A percentile compares a stretch with the other conserved stretches of the same genome.
Conservation (phyloP, 2,888 invertebrate genomes). For the Endotricha flammealis region DNA sequence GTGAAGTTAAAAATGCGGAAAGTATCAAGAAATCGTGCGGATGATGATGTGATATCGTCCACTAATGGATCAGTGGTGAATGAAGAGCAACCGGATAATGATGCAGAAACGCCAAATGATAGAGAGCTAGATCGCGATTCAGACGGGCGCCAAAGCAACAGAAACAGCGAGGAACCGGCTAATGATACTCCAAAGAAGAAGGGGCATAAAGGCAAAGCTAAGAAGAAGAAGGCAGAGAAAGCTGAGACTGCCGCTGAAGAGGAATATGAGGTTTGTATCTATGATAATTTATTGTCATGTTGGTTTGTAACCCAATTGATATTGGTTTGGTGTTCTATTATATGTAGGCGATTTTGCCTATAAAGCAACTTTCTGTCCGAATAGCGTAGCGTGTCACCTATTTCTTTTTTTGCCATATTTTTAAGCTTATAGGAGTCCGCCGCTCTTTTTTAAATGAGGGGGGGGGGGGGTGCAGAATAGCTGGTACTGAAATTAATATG, state of each 20-base stretch:
- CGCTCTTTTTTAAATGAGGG: no score
- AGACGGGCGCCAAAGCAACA: conserved; percentile 31
- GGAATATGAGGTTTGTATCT: conserved; percentile 75
- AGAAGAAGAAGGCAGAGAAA: conserved; percentile 51
- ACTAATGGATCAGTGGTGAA: conserved; percentile 61
- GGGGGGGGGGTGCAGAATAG: no score
- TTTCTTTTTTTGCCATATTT: no score
- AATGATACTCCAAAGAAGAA: conserved; percentile 36
- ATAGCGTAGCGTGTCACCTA: no score
- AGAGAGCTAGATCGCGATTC: conserved; percentile 31
- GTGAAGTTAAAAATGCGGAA: conserved; percentile 56
- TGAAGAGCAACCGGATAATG: conserved; percentile 34
- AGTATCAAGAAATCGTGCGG: conserved; percentile 62
- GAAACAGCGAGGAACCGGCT: conserved; percentile 33
- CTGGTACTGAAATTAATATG: no score
- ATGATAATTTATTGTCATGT: no score
- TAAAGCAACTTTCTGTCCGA: no score
- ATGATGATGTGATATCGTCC: conserved; percentile 67
- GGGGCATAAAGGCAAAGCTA: conserved; percentile 40
- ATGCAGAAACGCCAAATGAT: conserved; percentile 26
- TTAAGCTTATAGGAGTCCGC: no score
- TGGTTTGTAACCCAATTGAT: no score
- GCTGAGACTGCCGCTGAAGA: conserved; percentile 42
- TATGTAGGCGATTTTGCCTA: no score
- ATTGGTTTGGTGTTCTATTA: no score